A percentile compares a stretch with the other conserved stretches of the same genome.
phyloP scores from a whole-genome alignment of 2,797 vertebrate genomes.

The Orestias chungarensis region DNA sequence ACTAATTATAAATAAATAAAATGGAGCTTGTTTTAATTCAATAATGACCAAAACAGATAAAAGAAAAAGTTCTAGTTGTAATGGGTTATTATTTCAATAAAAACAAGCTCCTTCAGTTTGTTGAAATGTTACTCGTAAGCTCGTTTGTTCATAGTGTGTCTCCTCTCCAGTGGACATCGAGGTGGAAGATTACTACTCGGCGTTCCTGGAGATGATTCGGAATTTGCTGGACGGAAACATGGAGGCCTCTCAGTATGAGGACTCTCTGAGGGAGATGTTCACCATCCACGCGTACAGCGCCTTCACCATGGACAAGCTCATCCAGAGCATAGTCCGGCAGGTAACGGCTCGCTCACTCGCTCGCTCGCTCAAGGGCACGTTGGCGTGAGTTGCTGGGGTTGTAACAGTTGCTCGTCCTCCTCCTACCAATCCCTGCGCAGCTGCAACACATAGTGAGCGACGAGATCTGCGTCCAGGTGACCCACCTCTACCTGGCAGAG shows the following conservation, averaged over 20 bases:
- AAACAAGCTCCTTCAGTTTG: too few species aligned
- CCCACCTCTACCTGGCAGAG: constrained; percentile 92
- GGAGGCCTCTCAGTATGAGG: constrained; percentile 96
- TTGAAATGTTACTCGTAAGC: too few species aligned
- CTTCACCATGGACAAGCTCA: constrained; percentile 99
- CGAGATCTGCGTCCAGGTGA: constrained; percentile 96
- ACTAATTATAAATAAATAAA: too few species aligned
- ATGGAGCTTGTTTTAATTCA: too few species aligned
- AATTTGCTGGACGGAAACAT: constrained; percentile 97
- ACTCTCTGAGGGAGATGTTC: constrained; percentile 98
- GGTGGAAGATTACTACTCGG: constrained; percentile 97
- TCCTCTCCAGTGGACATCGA: constrained; percentile 91
- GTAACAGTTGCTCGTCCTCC: neutral
- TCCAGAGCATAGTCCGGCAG: constrained; percentile 99
- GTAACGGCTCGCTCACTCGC: constrained; percentile 58
- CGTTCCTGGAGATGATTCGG: constrained; percentile 97
- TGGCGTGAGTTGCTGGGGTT: too few species aligned
- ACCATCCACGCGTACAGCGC: constrained; percentile 97
- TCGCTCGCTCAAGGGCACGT: rapidly evolving
- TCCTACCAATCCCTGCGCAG: constrained; percentile 60
- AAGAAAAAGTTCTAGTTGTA: too few species aligned
- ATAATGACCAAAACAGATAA: too few species aligned
- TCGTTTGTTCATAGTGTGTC: neutral
- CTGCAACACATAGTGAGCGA: constrained; percentile 98
- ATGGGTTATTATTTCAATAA: too few species aligned